Percentiles rank a stretch among this genome's conserved stretches.
Conservation (phyloP, 2,888 invertebrate species). For the Mythimna impura region DNA sequence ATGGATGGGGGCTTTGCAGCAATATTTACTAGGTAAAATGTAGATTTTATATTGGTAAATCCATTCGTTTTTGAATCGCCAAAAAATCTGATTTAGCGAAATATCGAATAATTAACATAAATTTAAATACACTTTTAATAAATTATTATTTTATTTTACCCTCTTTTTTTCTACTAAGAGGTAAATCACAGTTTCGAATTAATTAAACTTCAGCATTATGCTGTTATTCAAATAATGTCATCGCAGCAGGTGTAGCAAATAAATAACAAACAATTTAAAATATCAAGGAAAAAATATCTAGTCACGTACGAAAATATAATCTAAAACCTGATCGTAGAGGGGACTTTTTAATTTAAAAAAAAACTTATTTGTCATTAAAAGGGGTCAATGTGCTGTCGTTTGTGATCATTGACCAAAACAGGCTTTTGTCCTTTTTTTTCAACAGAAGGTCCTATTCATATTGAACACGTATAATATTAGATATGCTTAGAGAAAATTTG, state of each 20-base stretch:
- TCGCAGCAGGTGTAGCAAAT: neutral
- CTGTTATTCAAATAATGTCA: no score
- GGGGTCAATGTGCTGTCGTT: slow-evolving; percentile 49
- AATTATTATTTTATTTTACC: neutral
- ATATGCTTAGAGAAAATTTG: slow-evolving; percentile 50
- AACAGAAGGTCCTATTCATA: slow-evolving; percentile 30
- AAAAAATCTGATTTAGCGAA: no score
- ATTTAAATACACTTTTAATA: neutral
- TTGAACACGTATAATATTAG: slow-evolving; percentile 42
- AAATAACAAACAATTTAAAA: slow-evolving; percentile 3
- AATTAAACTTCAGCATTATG: no score
- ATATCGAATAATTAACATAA: no score
- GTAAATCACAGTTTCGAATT: neutral
- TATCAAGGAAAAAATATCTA: slow-evolving; percentile 5
- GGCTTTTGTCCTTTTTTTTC: slow-evolving; percentile 25
- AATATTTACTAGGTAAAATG: no score
- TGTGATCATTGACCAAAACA: slow-evolving; percentile 40
- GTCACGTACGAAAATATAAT: slow-evolving; percentile 13
- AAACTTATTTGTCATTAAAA: slow-evolving; percentile 7
- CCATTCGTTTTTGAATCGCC: no score
- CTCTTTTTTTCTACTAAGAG: neutral
- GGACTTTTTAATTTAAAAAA: slow-evolving; percentile 15
- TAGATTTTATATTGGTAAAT: no score
- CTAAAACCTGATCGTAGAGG: neutral
- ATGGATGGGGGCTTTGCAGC: no score